These are phyloP conservation scores for Troides oblongomaculatus DNA, from an alignment of 2,888 invertebrate genomes.

Conservation along the genomic window DNA sequence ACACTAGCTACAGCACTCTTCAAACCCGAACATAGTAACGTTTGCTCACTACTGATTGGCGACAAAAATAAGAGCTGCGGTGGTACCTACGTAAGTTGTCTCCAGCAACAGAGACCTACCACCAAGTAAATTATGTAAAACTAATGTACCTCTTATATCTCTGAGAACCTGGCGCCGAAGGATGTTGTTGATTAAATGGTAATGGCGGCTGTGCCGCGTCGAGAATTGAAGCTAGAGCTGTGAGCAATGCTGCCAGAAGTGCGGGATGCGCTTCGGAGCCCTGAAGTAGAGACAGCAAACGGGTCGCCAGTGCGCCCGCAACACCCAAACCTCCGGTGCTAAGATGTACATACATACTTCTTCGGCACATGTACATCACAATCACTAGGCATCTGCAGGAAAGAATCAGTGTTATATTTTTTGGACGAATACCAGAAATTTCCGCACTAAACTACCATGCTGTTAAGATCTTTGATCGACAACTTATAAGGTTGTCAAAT, in stretches of 20 bases:
- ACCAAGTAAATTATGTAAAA: no score
- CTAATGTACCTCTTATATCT: conserved; percentile 8
- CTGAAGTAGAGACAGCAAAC: conserved; percentile 60
- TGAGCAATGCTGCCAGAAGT: conserved; percentile 65
- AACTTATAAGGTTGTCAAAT: no score
- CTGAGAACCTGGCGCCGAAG: conserved; percentile 47
- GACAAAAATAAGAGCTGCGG: no score
- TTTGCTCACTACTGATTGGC: no score
- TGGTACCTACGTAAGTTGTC: no score
- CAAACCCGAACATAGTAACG: no score
- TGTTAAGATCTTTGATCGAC: no score
- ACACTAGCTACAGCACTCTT: no score
- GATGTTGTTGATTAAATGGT: conserved; percentile 35
- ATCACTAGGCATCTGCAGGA: conserved; percentile 88
- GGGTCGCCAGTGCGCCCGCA: conserved; percentile 81
- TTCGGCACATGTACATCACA: conserved; percentile 91
- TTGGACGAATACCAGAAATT: no score
- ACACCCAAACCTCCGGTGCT: conserved; percentile 77
- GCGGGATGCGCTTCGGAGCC: conserved; percentile 55
- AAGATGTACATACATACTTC: conserved; percentile 81
- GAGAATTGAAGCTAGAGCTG: conserved; percentile 59
- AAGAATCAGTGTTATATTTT: neutral
- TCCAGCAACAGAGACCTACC: no score
- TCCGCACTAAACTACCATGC: no score
- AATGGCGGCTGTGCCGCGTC: conserved; percentile 49